Evolutionary conservation across 2,797 vertebrate genomes (phyloP), one percentile per base, ranked within the genome.

Genomic region (Rhinatrema bivittatum): DNA sequence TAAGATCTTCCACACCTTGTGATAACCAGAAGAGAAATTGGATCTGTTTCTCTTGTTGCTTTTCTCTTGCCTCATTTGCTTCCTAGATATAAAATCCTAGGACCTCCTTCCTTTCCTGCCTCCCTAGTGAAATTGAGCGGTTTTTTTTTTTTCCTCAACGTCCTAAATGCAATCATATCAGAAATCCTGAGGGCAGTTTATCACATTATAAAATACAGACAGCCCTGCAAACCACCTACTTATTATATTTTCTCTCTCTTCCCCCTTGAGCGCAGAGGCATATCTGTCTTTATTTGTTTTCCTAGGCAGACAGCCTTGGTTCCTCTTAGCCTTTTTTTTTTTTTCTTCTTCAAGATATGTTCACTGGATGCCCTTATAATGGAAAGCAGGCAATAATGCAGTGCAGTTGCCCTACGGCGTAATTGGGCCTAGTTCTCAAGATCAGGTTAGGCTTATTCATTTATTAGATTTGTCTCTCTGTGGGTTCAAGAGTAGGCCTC

Each of bases 261-360:
- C 51, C 56, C 53, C 36, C 60, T 64, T 72, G 50, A 77, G 62
- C 65, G 49, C 44, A 68, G 68, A 73, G 69, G 72, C 75, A 55
- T 76, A 79, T 80, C 76, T 78, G 69, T 85, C 80, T 83, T 80
- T 83, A 80, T 86, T 85, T 86, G 80, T 75, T 79, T 84, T 82
- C 65, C 65, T 80, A 75, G 78, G 76, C 80, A 81, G 79, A 73
- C 72, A 78, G 80, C 76, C 72, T 74, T 73, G 60, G 73, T 81
- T 79, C 62, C 74, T 80, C 62, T 73, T 66, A 72, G 77, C 50
- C 73, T 70, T 73, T n/a, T n/a, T n/a, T n/a, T n/a, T n/a, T n/a
- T n/a, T n/a, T n/a, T n/a, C n/a, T n/a, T 72, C 74, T 74, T 82
- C 74, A 76, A 85, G 78, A 81, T 79, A 70, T 63, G 75, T 70